Base-by-base conservation (phyloP, 2,888 invertebrate species). In the Hermaeophaga mercurialis region DNA sequence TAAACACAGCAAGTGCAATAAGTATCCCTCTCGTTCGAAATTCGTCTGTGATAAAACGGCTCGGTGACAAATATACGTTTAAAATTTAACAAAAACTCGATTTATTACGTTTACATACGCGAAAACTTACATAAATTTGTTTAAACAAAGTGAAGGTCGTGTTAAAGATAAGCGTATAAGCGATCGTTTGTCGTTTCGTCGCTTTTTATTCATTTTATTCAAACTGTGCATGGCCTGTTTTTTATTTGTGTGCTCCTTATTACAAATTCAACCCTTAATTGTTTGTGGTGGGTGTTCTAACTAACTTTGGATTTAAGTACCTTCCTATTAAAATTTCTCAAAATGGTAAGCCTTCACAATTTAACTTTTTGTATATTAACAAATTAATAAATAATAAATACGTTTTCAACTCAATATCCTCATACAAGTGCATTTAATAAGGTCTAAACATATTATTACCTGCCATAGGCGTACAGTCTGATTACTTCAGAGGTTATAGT, bases 81-180 rank as follows among this genome's bases (percentile, higher is more conserved):
- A 22, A 19, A 33, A 17, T 45, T 45, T 11, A 18, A 24, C 19
- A 22, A 48, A 33, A 45, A 45, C 39, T 31, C 31, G 41, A 49
- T 31, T 49, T 39, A 39, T 49, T 41, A 39, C 34, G 28, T 31
- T 31, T 31, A 45, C 26, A 11, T 26, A 36, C 46, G 47, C 39
- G 39, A 49, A 50, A 50, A 50, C 11, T 24, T 33, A n/a, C n/a
- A n/a, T n/a, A 41, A 50, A 41, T 50, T 41, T 50, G 49, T 50
- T 41, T 31, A 50, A 50, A 50, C 41, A 50, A 50, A 50, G 41
- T 50, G 49, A 50, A 50, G 49, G 49, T 50, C 49, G 49, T 41
- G 41, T 39, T 41, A 31, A 31, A 50, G 49, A 50, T 50, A 50
- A 50, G 41, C 49, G 12, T 31, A 18, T n/a, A n/a, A n/a, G n/a